Evolutionary conservation across 2,113 vertebrate species (phyloP).

Genomic region (Hystrix cristata): DNA sequence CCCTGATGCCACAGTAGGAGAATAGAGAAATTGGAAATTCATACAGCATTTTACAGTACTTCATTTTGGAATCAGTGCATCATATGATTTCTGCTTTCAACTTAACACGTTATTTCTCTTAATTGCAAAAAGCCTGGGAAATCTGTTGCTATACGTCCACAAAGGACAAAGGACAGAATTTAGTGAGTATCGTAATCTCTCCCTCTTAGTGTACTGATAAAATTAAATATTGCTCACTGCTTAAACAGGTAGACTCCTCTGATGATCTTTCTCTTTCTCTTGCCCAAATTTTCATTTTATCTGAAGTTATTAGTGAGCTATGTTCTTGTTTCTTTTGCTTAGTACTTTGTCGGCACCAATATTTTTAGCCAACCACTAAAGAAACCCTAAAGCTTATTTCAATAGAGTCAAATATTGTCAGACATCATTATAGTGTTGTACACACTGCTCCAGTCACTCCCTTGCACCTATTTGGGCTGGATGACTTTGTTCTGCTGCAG

Average conservation of each 20-base stretch:
- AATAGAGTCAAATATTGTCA: neutral
- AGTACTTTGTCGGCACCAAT: neutral
- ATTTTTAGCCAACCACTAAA: neutral
- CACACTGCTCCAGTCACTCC: fast-evolving
- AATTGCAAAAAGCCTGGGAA: neutral
- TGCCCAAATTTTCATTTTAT: neutral
- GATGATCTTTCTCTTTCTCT: neutral
- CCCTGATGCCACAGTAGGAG: neutral
- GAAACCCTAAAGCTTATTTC: neutral
- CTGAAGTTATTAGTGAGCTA: neutral
- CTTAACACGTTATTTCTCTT: neutral
- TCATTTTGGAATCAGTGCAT: neutral
- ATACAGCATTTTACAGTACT: neutral
- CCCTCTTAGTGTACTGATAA: too few relatives aligned
- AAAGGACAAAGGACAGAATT: neutral
- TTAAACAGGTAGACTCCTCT: neutral
- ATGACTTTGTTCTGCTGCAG: neutral
- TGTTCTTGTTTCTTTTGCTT: neutral
- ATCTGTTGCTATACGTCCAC: neutral
- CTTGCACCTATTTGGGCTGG: neutral
- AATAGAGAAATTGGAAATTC: neutral
- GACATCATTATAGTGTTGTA: neutral
- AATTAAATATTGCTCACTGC: neutral
- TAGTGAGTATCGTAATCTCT: neutral
- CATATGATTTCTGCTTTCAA: neutral